phyloP scores from a whole-genome alignment of 2,113 vertebrate genomes.

The Marmota monax region DNA sequence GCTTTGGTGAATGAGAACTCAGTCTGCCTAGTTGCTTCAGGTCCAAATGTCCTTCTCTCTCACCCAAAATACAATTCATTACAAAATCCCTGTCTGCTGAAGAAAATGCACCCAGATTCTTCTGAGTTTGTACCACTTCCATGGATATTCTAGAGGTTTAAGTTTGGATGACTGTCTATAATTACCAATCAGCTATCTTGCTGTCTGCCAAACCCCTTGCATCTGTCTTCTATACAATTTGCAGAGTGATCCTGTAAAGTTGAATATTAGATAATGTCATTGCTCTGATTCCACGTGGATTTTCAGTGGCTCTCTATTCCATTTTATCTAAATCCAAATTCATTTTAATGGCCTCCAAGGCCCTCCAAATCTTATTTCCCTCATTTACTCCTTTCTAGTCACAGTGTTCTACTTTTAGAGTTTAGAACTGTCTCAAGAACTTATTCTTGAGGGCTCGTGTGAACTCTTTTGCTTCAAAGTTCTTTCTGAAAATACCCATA shows the following conservation, averaged over 20 bases:
- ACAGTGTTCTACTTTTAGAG: not conserved
- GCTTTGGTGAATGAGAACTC: not conserved
- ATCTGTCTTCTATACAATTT: no score
- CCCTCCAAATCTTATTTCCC: not conserved
- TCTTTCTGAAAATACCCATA: no score
- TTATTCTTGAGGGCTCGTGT: not conserved
- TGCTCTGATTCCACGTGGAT: not conserved
- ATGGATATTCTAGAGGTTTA: not conserved
- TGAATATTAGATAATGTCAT: not conserved
- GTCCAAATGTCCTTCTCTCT: not conserved
- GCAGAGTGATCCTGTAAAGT: not conserved
- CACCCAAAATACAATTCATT: not conserved
- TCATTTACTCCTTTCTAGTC: not conserved
- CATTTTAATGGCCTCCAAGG: not conserved
- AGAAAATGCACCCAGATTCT: not conserved
- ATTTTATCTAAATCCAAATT: not conserved
- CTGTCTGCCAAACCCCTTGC: not conserved
- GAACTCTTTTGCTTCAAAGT: no score
- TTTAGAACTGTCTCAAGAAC: not conserved
- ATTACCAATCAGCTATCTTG: not conserved
- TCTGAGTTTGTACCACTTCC: not conserved
- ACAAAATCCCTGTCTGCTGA: not conserved
- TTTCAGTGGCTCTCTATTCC: not conserved
- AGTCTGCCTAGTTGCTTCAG: not conserved
- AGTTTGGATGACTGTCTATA: not conserved